phyloP scores from a whole-genome alignment of 2,113 vertebrate genomes.

The Hippocampus guttulatus region DNA sequence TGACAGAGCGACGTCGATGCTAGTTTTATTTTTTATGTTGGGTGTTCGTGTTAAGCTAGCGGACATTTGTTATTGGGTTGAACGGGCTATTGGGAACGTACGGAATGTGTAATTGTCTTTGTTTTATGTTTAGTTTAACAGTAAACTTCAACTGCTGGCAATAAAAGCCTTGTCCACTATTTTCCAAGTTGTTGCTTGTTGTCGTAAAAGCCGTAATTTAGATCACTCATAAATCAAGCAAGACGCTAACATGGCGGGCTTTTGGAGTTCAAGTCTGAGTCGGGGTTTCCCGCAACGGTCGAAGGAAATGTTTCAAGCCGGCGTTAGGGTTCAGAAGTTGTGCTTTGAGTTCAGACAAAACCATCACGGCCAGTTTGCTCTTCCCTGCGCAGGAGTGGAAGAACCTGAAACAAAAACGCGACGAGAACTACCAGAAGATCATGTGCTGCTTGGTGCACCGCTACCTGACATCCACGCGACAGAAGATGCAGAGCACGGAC shows the following conservation, averaged over 20 bases:
- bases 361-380: background rate
- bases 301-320: too few relatives aligned
- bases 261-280: too few relatives aligned
- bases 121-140: too few relatives aligned
- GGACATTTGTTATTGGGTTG: background rate
- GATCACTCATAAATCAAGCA: too few relatives aligned
- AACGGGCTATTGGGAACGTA: background rate
- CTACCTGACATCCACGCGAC: slow-evolving; percentile 92
- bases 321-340: too few relatives aligned
- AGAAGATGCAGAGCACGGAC: slow-evolving; percentile 97
- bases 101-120: background rate
- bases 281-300: too few relatives aligned
- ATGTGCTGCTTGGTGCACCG: slow-evolving; percentile 98
- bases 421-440: slow-evolving; percentile 97
- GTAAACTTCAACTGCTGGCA: background rate
- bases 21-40: background rate
- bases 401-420: slow-evolving; percentile 91
- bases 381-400: slow-evolving; percentile 86
- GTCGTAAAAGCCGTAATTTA: too few relatives aligned
- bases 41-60: background rate
- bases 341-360: background rate
- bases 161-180: background rate
- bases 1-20: background rate
- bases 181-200: too few relatives aligned
- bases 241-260: too few relatives aligned